Conservation (phyloP, 2,888 invertebrate genomes). For the Adelphocoris suturalis region DNA sequence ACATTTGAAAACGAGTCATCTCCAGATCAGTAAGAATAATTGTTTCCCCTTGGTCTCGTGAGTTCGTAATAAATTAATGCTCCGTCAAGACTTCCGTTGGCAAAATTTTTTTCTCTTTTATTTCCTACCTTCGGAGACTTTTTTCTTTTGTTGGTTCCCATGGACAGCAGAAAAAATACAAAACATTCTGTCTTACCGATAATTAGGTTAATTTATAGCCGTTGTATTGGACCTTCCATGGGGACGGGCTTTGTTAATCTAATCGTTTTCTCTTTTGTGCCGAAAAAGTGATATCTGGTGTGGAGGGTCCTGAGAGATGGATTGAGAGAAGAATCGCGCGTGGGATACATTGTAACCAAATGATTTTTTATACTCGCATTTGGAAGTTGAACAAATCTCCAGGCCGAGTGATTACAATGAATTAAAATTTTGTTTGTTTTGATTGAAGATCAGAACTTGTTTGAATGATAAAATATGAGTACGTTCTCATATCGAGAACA, state of each 20-base stretch:
- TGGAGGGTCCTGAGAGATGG: neutral
- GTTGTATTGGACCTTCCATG: conserved; percentile 17
- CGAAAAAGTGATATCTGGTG: conserved; percentile 29
- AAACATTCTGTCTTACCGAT: conserved; percentile 35
- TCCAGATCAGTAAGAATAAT: conserved; percentile 7
- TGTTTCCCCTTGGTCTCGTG: neutral
- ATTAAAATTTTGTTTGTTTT: neutral
- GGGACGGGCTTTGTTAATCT: conserved; percentile 38
- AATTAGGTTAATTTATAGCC: conserved; percentile 51
- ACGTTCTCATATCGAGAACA: neutral
- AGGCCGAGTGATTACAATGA: neutral
- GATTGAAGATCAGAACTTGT: neutral
- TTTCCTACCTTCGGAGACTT: conserved; percentile 8
- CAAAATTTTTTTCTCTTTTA: conserved; percentile 25
- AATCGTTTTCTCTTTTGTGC: conserved; percentile 39
- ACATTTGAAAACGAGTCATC: neutral
- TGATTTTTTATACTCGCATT: neutral
- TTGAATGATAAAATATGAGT: neutral
- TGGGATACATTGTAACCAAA: conserved; percentile 10
- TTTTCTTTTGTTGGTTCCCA: conserved; percentile 18
- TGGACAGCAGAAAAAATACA: conserved; percentile 20
- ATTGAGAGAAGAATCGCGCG: neutral
- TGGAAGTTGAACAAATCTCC: neutral
- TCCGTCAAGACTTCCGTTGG: conserved; percentile 49
- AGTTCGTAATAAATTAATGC: conserved; percentile 28